Evolutionary conservation across 2,888 invertebrate species (phyloP), one percentile per base, ranked within the genome.

Genomic region (Alentia gelatinosa): DNA sequence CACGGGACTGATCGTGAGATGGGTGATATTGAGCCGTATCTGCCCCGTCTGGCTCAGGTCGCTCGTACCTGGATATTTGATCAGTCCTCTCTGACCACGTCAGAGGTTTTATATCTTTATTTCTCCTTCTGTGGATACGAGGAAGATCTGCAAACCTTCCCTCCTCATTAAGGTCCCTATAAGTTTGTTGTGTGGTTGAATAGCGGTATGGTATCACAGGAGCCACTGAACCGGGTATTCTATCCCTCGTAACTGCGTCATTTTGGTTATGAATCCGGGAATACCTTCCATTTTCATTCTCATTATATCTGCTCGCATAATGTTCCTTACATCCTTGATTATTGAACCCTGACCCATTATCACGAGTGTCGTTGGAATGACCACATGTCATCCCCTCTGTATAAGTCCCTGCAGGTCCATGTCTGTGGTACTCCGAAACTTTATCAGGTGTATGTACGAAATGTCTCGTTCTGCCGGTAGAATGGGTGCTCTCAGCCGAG

Each of bases 41-140:
- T 35, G 7, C 79, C 15, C 79, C 79, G 37, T 79, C 79, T 37
- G 79, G 79, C 79, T 79, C 79, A 79, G 79, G 35, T 35, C 79
- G 30, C 4, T 12, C 9, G 33, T 79, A 35, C 12, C 7, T 79
- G n/a, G 9, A 9, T 7, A 19, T 26, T 9, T 79, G 30, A 79
- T 4, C 15, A 79, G 79, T 7, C 19, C 7, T 7, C 47, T 47
- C 9, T 7, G 47, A 12, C 9, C 9, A 47, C 19, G 47, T 12
- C 47, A 19, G 47, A 12, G 19, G 19, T 19, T 19, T 19, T 47
- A 19, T 47, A 7, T 47, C 47, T 47, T 19, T 47, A n/a, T 9
- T 33, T 30, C 35, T 26, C 33, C 79, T 39, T 26, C 33, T 33
- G 35, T 79, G 79, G 39, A 15, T 33, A 37, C 7, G 79, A 35